These are phyloP conservation scores for Zygothrica quintamaculata DNA, from an alignment of 2,888 invertebrate species.

Conservation along the genomic window DNA sequence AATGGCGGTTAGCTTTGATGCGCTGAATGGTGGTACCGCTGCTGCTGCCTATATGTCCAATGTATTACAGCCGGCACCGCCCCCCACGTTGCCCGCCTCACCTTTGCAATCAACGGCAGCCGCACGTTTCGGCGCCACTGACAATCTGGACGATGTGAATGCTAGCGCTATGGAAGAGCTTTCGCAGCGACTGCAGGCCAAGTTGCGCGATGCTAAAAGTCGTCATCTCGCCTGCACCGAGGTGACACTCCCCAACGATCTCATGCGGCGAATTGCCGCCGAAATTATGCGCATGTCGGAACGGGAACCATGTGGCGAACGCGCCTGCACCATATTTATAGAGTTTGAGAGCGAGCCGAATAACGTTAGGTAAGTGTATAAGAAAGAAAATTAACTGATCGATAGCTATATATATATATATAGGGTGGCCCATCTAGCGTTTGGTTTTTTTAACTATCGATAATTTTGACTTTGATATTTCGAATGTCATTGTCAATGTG, in stretches of 20 bases:
- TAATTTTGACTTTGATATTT: too few species aligned
- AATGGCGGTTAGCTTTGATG: constrained; percentile 54
- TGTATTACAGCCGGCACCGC: constrained; percentile 42
- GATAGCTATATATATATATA: too few species aligned
- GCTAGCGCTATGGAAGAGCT: constrained; percentile 86
- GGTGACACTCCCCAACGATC: constrained; percentile 93
- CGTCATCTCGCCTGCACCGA: constrained; percentile 92
- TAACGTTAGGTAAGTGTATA: constrained; percentile 85
- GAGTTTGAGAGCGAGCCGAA: constrained; percentile 90
- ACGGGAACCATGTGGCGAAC: constrained; percentile 94
- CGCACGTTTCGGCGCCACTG: constrained; percentile 60
- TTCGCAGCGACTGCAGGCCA: constrained; percentile 90
- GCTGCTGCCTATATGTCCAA: constrained; percentile 60
- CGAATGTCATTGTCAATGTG: too few species aligned
- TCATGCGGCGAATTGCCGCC: constrained; percentile 91
- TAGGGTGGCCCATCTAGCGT: too few species aligned
- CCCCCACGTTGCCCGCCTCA: constrained; percentile 59
- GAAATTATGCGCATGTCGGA: constrained; percentile 93
- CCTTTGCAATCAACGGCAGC: constrained; percentile 69
- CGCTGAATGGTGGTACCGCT: constrained; percentile 49
- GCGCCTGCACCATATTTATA: constrained; percentile 94
- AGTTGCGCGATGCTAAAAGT: constrained; percentile 92
- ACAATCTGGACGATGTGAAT: constrained; percentile 76
- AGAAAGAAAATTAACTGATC: too few species aligned
- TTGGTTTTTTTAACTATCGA: too few species aligned